Base-by-base conservation (phyloP, 2,888 invertebrate species). In the Macaria notata region DNA sequence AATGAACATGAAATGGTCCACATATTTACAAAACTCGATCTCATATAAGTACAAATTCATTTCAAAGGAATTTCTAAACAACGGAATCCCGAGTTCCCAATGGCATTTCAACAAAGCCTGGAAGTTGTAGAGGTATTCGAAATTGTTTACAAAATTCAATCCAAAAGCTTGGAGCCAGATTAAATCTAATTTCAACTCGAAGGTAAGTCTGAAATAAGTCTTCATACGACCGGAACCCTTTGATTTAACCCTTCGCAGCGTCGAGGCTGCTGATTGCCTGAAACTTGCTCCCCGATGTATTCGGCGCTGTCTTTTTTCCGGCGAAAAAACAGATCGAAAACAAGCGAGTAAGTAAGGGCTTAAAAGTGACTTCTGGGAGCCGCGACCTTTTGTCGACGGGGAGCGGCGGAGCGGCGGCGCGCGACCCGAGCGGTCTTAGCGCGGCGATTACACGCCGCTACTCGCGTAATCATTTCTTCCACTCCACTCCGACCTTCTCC, bases 131-230 rank as follows among this genome's bases (percentile, higher is more conserved):
- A 89, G 88, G 88, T 90, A 91, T 87, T 84, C 79, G 84, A 91
- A 91, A 90, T 91, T 91, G 90, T 91, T 90, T 88, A 90, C 89
- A 89, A 89, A 91, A 90, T 90, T 90, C 90, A 91, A 90, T 90
- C 90, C 88, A 86, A 86, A 88, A 89, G 87, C 90, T 88, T 82
- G 86, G 87, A 84, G 88, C 83, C 89, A 86, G 91, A 90, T 90
- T 90, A 90, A 91, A 91, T 91, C 90, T 90, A 91, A 91, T 91
- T 90, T 89, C 86, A 90, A 91, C 88, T 90, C 85, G 79, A 86
- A 88, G 90, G 89, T 89, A 91, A 91, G 89, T 88, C 90, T 88
- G 84, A 89, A 90, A 91, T 90, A 90, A 91, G 89, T 90, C 90
- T 90, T 89, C 88, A 89, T 90, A 90, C 89, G 89, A 91, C 88